A percentile compares a stretch with the other conserved stretches of the same genome.
phyloP scores from a whole-genome alignment of 2,888 invertebrate genomes.

The Palloptera scutellata region DNA sequence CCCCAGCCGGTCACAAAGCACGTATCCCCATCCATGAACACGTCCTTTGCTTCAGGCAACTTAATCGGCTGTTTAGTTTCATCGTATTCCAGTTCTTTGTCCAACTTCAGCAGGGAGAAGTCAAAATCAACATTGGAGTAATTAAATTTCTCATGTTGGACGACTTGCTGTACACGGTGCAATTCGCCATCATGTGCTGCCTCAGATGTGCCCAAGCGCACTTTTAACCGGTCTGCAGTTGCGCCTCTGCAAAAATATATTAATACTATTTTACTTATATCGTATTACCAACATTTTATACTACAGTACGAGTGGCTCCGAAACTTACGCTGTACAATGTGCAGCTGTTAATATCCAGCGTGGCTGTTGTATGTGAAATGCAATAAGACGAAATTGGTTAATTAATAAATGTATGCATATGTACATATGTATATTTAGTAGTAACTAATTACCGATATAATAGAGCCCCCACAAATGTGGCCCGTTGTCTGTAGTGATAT shows the following conservation, averaged over 20 bases:
- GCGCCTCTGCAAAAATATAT: slow-evolving; percentile 47
- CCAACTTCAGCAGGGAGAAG: slow-evolving; percentile 68
- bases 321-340: slow-evolving; percentile 60
- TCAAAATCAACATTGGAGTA: slow-evolving; percentile 70
- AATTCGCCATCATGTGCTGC: slow-evolving; percentile 66
- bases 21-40: slow-evolving; percentile 53
- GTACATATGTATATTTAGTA: not conserved
- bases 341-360: slow-evolving; percentile 63
- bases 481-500: slow-evolving; percentile 57
- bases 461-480: slow-evolving; percentile 62
- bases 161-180: slow-evolving; percentile 65
- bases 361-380: slow-evolving; percentile 20
- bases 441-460: slow-evolving; percentile 48
- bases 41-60: slow-evolving; percentile 60
- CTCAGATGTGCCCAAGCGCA: slow-evolving; percentile 69
- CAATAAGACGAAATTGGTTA: not conserved
- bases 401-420: too few species aligned
- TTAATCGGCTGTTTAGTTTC: slow-evolving; percentile 64
- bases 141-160: slow-evolving; percentile 67
- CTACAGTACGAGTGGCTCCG: not conserved
- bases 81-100: slow-evolving; percentile 65
- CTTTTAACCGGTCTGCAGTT: slow-evolving; percentile 47
- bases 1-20: slow-evolving; percentile 64
- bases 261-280: too few species aligned
- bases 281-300: too few species aligned